Conservation (phyloP, 2,797 vertebrate species). For the Myotis planiceps region DNA sequence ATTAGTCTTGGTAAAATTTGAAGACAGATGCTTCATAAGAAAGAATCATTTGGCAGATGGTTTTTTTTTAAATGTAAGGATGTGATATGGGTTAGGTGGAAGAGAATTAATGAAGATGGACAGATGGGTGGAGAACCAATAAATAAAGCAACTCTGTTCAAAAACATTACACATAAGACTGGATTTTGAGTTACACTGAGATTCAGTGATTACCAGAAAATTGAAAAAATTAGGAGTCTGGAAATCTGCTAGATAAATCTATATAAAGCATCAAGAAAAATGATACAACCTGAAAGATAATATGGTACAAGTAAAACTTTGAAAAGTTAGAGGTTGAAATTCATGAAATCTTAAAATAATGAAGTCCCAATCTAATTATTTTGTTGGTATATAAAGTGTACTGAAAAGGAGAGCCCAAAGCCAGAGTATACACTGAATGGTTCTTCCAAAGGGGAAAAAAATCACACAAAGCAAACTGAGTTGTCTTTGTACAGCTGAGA, state of each 20-base stretch:
- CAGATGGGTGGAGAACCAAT: constrained; percentile 61
- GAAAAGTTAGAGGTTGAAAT: constrained; percentile 30
- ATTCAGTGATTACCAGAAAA: constrained; percentile 42
- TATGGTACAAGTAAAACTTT: constrained; percentile 56
- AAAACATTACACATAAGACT: constrained; percentile 27
- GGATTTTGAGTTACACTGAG: constrained; percentile 44
- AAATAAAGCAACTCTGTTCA: constrained; percentile 57
- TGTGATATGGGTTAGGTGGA: constrained; percentile 20
- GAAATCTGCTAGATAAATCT: constrained; percentile 19
- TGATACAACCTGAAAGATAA: constrained; percentile 35
- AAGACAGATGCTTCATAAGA: constrained; percentile 67
- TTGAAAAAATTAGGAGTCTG: not conserved
- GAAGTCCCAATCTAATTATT: not conserved
- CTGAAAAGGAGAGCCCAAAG: constrained; percentile 14
- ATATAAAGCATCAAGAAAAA: constrained; percentile 44
- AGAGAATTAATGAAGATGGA: constrained; percentile 67
- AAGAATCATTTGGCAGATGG: constrained; percentile 65
- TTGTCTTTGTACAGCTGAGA: not conserved
- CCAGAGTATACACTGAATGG: not conserved
- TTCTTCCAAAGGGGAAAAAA: not conserved
- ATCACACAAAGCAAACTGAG: not conserved
- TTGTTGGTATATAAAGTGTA: constrained; percentile 24
- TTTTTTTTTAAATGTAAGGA: constrained; percentile 58
- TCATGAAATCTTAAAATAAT: constrained; percentile 55
- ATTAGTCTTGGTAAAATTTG: constrained; percentile 62